phyloP scores from a whole-genome alignment of 2,113 vertebrate genomes.

The Sminthopsis crassicaudata region DNA sequence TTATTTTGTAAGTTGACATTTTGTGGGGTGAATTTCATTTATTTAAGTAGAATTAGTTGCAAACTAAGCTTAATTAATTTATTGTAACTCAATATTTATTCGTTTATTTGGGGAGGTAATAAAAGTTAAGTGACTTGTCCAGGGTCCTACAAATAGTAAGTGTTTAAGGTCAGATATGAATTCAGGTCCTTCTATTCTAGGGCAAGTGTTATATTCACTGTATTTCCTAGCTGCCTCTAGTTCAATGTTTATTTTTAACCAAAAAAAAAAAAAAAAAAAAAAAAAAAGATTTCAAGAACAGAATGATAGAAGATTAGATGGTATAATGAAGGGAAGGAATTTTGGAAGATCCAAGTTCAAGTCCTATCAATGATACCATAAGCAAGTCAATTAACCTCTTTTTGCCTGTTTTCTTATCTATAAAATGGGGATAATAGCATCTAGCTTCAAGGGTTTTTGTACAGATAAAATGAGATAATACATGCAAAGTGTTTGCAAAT shows the following conservation, averaged over 20 bases:
- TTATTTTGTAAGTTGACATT: background rate
- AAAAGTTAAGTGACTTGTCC: background rate
- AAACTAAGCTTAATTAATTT: too few species aligned
- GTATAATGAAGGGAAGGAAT: background rate
- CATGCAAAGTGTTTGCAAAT: background rate
- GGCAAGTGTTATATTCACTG: background rate
- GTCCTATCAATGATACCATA: too few species aligned
- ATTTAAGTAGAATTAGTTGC: background rate
- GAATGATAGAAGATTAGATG: background rate
- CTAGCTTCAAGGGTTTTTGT: background rate
- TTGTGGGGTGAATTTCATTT: background rate
- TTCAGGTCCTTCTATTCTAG: background rate
- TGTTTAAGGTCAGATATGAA: background rate
- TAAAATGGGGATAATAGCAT: background rate
- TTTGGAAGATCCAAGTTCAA: background rate
- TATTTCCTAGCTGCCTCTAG: background rate
- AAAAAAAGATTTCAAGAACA: background rate
- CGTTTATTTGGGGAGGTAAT: background rate
- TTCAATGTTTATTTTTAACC: background rate
- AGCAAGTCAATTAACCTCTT: background rate
- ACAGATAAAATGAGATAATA: background rate
- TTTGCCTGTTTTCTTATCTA: background rate
- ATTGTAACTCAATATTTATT: too few species aligned
- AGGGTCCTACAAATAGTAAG: too few species aligned
- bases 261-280: too few species aligned